Conservation (phyloP, 2,888 invertebrate genomes). For the Baronia brevicornis region DNA sequence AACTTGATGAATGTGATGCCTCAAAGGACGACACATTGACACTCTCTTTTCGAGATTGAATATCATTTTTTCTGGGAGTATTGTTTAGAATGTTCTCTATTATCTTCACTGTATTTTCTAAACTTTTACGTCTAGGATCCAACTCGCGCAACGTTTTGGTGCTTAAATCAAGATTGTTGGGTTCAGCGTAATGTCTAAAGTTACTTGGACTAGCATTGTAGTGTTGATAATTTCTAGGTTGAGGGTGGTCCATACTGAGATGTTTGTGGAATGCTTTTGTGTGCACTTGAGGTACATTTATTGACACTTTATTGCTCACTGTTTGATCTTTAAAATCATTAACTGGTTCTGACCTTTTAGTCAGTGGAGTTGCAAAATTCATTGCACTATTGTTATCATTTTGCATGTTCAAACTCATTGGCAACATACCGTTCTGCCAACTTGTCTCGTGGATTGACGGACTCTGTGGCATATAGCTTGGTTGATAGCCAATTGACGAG, state of each 20-base stretch:
- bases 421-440: conserved; percentile 40
- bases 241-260: conserved; percentile 19
- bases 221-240: conserved; percentile 13
- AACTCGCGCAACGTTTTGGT: conserved; percentile 21
- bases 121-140: conserved; percentile 40
- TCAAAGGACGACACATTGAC: neutral
- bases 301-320: conserved; percentile 23
- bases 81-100: conserved; percentile 52
- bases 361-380: conserved; percentile 8
- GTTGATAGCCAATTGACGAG: conserved; percentile 34
- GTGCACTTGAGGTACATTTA: conserved; percentile 44
- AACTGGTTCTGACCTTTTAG: conserved; percentile 14
- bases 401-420: conserved; percentile 45
- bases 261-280: conserved; percentile 37
- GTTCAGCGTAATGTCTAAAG: conserved; percentile 22
- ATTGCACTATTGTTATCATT: conserved; percentile 23
- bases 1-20: conserved; percentile 3
- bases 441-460: conserved; percentile 26
- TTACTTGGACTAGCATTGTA: conserved; percentile 11
- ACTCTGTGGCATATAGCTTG: conserved; percentile 31
- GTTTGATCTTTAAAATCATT: conserved; percentile 19
- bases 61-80: conserved; percentile 21
- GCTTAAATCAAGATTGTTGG: conserved; percentile 22
- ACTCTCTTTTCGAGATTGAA: neutral
- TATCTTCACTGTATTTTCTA: conserved; percentile 53